Conservation (phyloP, 1,140 invertebrate genomes). For the Adelges cooleyi region DNA sequence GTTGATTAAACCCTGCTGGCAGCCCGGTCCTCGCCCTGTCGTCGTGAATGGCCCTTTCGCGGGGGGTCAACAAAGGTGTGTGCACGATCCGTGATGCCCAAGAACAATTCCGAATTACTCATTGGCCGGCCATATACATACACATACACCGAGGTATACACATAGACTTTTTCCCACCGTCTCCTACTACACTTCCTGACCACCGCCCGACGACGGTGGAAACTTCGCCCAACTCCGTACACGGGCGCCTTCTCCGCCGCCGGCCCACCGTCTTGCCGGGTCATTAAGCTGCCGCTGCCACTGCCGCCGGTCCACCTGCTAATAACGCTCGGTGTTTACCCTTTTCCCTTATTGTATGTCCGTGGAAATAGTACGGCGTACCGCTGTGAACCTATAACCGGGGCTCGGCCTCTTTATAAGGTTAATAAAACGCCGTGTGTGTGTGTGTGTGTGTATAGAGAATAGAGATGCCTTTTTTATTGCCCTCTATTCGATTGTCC, state of each 20-base stretch:
- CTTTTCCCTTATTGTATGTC: constrained; percentile 8
- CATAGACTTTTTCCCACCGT: background rate
- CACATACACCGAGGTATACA: background rate
- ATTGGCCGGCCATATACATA: background rate
- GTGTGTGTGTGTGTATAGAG: too few relatives aligned
- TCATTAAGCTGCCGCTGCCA: constrained; percentile 17
- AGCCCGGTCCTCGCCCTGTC: background rate
- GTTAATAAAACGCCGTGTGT: constrained; percentile 9
- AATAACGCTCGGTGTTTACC: constrained; percentile 20
- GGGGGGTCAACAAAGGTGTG: background rate
- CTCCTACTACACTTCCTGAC: too few relatives aligned
- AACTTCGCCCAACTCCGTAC: too few relatives aligned
- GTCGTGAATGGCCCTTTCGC: background rate
- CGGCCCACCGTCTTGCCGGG: constrained; percentile 4
- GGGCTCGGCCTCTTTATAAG: constrained; percentile 1
- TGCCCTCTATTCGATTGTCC: constrained; percentile 15
- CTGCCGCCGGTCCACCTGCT: constrained; percentile 21
- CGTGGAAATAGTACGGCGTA: too few relatives aligned
- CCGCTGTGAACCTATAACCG: too few relatives aligned
- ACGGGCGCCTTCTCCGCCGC: background rate
- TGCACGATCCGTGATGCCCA: constrained; percentile 8
- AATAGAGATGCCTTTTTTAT: constrained; percentile 8
- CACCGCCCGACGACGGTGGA: too few relatives aligned
- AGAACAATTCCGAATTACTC: constrained; percentile 24
- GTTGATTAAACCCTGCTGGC: constrained; percentile 1